Percentiles rank a stretch among this genome's conserved stretches.
Evolutionary conservation across 2,888 invertebrate genomes (phyloP).

Genomic region (Apomyelois bistriatella): DNA sequence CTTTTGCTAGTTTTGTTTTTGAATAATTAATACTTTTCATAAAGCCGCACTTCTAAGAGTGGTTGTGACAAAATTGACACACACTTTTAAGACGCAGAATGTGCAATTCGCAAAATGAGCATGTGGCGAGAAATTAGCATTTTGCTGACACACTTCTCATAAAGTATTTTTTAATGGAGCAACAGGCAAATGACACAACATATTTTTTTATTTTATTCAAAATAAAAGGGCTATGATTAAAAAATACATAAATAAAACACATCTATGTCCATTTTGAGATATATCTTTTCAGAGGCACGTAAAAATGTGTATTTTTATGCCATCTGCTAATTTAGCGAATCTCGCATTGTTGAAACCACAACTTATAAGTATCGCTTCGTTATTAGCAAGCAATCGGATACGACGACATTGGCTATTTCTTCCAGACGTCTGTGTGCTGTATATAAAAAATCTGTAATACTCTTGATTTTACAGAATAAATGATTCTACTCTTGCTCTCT

Average conservation of each 20-base stretch:
- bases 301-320: background rate
- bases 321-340: background rate
- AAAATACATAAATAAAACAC: too few relatives aligned
- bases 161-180: background rate
- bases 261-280: background rate
- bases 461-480: conserved; percentile 21
- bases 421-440: conserved; percentile 67
- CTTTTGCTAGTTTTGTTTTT: conserved; percentile 18
- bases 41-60: too few relatives aligned
- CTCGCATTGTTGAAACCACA: background rate
- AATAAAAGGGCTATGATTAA: too few relatives aligned
- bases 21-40: background rate
- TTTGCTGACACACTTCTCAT: background rate
- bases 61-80: too few relatives aligned
- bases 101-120: background rate
- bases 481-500: conserved; percentile 44
- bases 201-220: background rate
- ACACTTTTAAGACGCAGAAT: background rate
- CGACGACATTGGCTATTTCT: conserved; percentile 17
- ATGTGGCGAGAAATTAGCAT: background rate
- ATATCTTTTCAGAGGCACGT: background rate
- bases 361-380: conserved; percentile 15
- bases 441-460: conserved; percentile 37
- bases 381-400: conserved; percentile 65
- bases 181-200: background rate